Percentiles rank a stretch among this genome's conserved stretches.
These are phyloP conservation scores for Chrosomus eos DNA, from an alignment of 2,797 vertebrate genomes.

Conservation along the genomic window DNA sequence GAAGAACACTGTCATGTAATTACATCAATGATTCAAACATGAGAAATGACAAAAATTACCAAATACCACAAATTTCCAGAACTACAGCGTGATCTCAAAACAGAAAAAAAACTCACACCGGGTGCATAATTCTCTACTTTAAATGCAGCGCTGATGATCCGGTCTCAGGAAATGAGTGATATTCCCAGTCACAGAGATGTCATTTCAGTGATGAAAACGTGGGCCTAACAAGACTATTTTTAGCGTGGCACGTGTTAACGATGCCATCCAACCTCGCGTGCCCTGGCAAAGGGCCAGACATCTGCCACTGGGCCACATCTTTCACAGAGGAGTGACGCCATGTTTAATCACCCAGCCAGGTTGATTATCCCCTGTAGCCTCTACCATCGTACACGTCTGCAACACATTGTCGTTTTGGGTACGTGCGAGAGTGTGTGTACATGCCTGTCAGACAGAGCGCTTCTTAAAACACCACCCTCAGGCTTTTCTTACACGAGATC, in stretches of 20 bases:
- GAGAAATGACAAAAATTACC: not conserved
- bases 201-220: slow-evolving; percentile 57
- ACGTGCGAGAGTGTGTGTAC: slow-evolving; percentile 2
- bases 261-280: slow-evolving; percentile 36
- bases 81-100: not conserved
- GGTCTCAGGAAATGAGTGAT: slow-evolving; percentile 43
- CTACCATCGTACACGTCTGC: slow-evolving; percentile 15
- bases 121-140: slow-evolving; percentile 44
- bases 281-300: slow-evolving; percentile 54
- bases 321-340: slow-evolving; percentile 54
- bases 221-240: slow-evolving; percentile 56
- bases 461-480: slow-evolving; percentile 28
- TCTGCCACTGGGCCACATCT: slow-evolving; percentile 55
- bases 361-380: slow-evolving; percentile 50
- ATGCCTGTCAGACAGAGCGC: slow-evolving; percentile 27
- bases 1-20: slow-evolving; percentile 19
- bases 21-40: slow-evolving; percentile 28
- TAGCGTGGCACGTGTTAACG: slow-evolving; percentile 56
- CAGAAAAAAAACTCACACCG: slow-evolving; percentile 31
- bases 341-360: slow-evolving; percentile 59
- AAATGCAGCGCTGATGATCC: slow-evolving; percentile 47
- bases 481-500: not conserved
- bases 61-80: not conserved
- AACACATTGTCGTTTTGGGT: slow-evolving; percentile 45
- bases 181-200: slow-evolving; percentile 51